A percentile compares a stretch with the other conserved stretches of the same genome.
These are phyloP conservation scores for Meteorus sp. DNA, from an alignment of 1,140 invertebrate species.

Conservation along the genomic window DNA sequence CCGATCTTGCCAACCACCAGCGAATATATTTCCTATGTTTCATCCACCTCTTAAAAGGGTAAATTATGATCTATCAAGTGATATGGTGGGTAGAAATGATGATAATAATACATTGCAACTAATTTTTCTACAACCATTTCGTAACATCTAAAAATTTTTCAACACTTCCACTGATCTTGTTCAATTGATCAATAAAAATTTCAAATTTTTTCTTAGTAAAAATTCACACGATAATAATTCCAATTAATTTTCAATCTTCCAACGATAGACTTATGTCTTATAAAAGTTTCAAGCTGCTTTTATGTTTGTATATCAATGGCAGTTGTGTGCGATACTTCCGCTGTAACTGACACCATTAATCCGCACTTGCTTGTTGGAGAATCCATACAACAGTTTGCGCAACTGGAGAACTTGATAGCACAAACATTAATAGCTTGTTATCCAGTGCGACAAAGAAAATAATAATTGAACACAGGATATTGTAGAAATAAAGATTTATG, in stretches of 20 bases:
- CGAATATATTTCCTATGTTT: conserved; percentile 4
- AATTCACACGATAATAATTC: too few relatives aligned
- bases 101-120: too few relatives aligned
- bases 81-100: background rate
- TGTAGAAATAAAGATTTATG: too few relatives aligned
- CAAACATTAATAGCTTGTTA: conserved; percentile 13
- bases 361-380: conserved; percentile 1
- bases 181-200: too few relatives aligned
- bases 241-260: too few relatives aligned
- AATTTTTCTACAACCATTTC: too few relatives aligned
- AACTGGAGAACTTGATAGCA: too few relatives aligned
- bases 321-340: conserved; percentile 27
- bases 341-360: conserved; percentile 24
- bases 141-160: too few relatives aligned
- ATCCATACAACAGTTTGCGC: conserved; percentile 22
- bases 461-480: conserved; percentile 11
- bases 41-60: background rate
- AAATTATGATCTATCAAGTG: background rate
- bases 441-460: background rate
- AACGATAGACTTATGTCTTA: too few relatives aligned
- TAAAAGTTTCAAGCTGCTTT: too few relatives aligned
- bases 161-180: too few relatives aligned
- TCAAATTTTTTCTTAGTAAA: too few relatives aligned
- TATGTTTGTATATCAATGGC: conserved; percentile 19
- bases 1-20: background rate